phyloP scores from a whole-genome alignment of 2,888 invertebrate species.

The Hoplodrina blanda region DNA sequence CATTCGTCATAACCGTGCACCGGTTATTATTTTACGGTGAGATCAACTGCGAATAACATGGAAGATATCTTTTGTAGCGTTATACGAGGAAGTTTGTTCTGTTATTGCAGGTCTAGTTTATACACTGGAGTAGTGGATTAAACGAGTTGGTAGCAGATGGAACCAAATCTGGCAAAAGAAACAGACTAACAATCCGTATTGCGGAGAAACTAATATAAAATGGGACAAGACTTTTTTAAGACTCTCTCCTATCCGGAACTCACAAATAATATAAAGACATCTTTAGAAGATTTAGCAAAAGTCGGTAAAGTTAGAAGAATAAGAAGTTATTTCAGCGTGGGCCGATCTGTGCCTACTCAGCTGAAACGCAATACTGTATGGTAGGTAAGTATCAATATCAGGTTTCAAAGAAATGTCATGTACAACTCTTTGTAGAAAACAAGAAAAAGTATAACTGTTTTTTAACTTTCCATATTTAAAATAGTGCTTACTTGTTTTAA shows the following conservation, averaged over 20 bases:
- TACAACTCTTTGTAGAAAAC: not conserved
- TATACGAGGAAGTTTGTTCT: constrained; percentile 4
- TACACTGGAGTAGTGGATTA: constrained; percentile 6
- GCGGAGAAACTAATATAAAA: constrained; percentile 32
- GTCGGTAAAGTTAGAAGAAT: constrained; percentile 6
- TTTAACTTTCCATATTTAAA: not conserved
- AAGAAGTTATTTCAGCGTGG: constrained; percentile 9
- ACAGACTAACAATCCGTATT: constrained; percentile 16
- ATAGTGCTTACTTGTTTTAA: too few species aligned
- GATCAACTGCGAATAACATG: constrained; percentile 50
- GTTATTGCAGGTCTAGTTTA: constrained; percentile 26
- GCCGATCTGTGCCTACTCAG: constrained; percentile 6
- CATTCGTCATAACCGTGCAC: constrained; percentile 48
- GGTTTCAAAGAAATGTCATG: not conserved
- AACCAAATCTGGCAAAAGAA: constrained; percentile 17
- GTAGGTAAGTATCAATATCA: constrained; percentile 5
- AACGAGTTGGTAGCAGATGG: constrained; percentile 27
- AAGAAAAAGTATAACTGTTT: not conserved
- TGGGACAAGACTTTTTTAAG: constrained; percentile 12
- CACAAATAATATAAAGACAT: constrained; percentile 17
- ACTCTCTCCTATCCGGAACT: constrained; percentile 9
- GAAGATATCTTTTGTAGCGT: constrained; percentile 28
- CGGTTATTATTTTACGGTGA: constrained; percentile 52
- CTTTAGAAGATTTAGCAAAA: constrained; percentile 3
- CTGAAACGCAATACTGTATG: not conserved